Percentiles rank a stretch among this genome's conserved stretches.
Evolutionary conservation across 1,140 invertebrate genomes (phyloP).

Genomic region (Drosophila mauritiana): DNA sequence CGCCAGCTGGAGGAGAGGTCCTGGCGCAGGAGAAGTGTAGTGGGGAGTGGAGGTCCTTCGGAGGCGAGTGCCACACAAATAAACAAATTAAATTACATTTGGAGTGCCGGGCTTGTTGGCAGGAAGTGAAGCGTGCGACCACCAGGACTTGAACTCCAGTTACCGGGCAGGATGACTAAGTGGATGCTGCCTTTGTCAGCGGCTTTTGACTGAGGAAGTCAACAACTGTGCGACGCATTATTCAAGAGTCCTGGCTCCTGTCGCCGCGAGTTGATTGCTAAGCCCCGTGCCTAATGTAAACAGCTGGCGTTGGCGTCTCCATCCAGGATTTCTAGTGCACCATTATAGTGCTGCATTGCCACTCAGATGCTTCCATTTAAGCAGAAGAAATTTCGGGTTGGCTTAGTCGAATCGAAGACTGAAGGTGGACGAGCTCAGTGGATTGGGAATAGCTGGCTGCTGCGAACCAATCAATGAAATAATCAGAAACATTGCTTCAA

Average conservation of each 20-base stretch:
- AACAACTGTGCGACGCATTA: conserved; percentile 59
- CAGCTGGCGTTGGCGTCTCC: conserved; percentile 17
- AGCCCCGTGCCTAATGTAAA: conserved; percentile 47
- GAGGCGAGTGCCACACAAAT: conserved; percentile 55
- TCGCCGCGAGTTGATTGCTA: conserved; percentile 41
- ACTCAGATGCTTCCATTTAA: neutral
- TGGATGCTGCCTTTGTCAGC: conserved; percentile 56
- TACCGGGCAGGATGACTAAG: conserved; percentile 19
- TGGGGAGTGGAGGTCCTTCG: neutral
- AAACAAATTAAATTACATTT: conserved; percentile 83
- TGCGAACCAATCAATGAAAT: neutral
- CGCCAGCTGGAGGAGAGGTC: conserved; percentile 25
- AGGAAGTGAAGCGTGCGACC: conserved; percentile 59
- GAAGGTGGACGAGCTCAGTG: conserved; percentile 33
- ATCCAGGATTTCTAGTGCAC: neutral
- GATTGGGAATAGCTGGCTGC: neutral
- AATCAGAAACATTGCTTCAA: neutral
- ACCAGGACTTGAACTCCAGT: conserved; percentile 38
- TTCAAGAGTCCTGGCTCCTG: conserved; percentile 47
- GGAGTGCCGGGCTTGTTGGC: conserved; percentile 48
- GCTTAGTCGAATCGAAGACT: conserved; percentile 22
- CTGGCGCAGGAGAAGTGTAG: neutral
- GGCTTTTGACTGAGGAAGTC: conserved; percentile 61
- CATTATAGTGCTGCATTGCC: conserved; percentile 1
- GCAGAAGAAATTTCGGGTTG: neutral